A percentile compares a stretch with the other conserved stretches of the same genome.
These are phyloP conservation scores for Ladona fulva DNA, from an alignment of 1,140 invertebrate genomes.

Conservation along the genomic window DNA sequence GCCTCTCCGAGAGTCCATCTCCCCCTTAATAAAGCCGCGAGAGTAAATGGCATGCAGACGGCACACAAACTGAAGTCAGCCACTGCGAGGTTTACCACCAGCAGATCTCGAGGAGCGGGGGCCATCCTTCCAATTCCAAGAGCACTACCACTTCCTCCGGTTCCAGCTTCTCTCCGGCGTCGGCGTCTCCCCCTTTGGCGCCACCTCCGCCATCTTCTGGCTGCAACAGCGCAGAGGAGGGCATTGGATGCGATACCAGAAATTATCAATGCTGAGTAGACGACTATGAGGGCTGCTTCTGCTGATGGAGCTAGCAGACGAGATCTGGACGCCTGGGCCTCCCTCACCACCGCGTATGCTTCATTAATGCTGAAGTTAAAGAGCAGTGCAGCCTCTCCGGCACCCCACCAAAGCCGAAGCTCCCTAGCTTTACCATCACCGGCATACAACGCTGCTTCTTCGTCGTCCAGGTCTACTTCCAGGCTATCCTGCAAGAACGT, in stretches of 20 bases:
- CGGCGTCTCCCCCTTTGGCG: background rate
- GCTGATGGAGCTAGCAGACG: constrained; percentile 16
- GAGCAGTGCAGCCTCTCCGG: background rate
- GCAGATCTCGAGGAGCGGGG: constrained; percentile 44
- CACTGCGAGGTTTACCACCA: constrained; percentile 43
- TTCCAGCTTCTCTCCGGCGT: background rate
- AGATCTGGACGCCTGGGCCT: constrained; percentile 21
- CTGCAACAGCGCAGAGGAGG: constrained; percentile 35
- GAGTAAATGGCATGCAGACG: constrained; percentile 42
- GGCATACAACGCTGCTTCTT: background rate
- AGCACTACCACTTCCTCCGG: background rate
- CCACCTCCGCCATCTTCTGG: constrained; percentile 31
- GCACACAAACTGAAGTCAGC: constrained; percentile 42
- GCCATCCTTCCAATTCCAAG: constrained; percentile 30
- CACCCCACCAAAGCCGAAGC: background rate
- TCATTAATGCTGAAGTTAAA: constrained; percentile 22
- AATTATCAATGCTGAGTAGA: constrained; percentile 26
- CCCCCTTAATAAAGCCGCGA: constrained; percentile 31
- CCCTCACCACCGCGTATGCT: constrained; percentile 23
- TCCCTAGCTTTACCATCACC: background rate
- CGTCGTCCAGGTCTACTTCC: background rate
- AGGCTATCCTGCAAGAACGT: background rate
- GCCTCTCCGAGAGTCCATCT: constrained; percentile 30
- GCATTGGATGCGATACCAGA: constrained; percentile 33
- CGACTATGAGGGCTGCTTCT: constrained; percentile 26